Evolutionary conservation across 2,888 invertebrate species (phyloP).

Genomic region (Andrena marginata): DNA sequence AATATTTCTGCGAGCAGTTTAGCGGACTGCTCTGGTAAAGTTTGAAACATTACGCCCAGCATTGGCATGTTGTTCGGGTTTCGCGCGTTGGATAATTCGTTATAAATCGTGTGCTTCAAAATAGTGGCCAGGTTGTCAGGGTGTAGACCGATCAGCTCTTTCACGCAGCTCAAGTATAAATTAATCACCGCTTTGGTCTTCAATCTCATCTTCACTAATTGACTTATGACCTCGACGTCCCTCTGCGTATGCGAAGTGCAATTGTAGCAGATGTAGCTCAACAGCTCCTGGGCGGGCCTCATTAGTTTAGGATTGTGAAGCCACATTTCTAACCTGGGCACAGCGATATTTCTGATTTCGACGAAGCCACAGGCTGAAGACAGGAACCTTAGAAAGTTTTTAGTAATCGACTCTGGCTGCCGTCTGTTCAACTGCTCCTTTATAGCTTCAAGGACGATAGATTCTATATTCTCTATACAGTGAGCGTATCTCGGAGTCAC

Average conservation of each 20-base stretch:
- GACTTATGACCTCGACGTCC: constrained; percentile 92
- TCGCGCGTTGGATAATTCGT: constrained; percentile 96
- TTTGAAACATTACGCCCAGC: constrained; percentile 94
- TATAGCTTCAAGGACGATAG: constrained; percentile 93
- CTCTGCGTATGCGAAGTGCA: constrained; percentile 90
- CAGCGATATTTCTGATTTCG: constrained; percentile 93
- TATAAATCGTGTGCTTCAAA: constrained; percentile 96
- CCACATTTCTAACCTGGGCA: constrained; percentile 95
- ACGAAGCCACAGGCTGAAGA: constrained; percentile 94
- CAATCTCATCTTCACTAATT: constrained; percentile 94
- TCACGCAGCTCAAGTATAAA: constrained; percentile 95
- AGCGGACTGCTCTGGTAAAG: constrained; percentile 93
- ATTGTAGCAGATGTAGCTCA: constrained; percentile 96
- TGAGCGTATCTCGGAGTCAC: constrained; percentile 87
- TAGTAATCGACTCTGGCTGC: constrained; percentile 94
- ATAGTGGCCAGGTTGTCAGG: constrained; percentile 94
- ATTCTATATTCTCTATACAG: constrained; percentile 90
- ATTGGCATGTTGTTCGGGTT: constrained; percentile 98
- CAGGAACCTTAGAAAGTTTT: constrained; percentile 94
- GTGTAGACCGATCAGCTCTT: constrained; percentile 95
- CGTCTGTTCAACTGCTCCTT: constrained; percentile 95
- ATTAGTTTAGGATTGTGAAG: constrained; percentile 97
- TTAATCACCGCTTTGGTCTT: constrained; percentile 97
- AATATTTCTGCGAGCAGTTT: constrained; percentile 94
- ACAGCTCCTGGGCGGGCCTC: constrained; percentile 95